Evolutionary conservation across 2,888 invertebrate genomes (phyloP), one percentile per base, ranked within the genome.

Genomic region (Platycheirus albimanus): DNA sequence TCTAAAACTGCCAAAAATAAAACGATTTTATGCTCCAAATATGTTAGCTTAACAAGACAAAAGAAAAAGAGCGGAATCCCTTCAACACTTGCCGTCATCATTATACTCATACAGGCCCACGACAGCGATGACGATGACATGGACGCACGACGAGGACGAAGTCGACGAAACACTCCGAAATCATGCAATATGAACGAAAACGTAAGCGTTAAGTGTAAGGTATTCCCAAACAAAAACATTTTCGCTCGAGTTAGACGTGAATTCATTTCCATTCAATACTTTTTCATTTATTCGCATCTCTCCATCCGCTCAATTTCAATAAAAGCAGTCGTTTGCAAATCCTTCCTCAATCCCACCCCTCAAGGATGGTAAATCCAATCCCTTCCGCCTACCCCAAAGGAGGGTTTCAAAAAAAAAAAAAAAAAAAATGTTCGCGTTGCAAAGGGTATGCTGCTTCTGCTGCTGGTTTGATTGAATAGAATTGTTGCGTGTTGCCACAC

Each of bases 311-410:
- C 69, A 78, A 83, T 83, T 78, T 83, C 69, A 83, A 83, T 83
- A 83, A 83, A 83, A 83, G 83, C 83, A 78, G 78, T 83, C 83
- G 83, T 83, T 83, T 83, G 83, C 83, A 78, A 83, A 78, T 83
- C 72, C 78, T 83, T 70, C 69, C 83, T 64, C 63, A 56, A 38
- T 28, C 72, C 41, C 71, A 15, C 13, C 15, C 47, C 19, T 20
- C n/a, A 3, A 19, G 28, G 19, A 20, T 52, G 24, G n/a, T n/a
- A n/a, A n/a, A 38, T 41, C 51, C 30, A 30, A 38, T n/a, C 20
- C 17, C 13, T 19, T 45, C 10, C 66, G 19, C 28, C 54, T 24
- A 36, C 61, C 51, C 33, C n/a, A n/a, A 51, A 33, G 24, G 36
- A 49, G 72, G 45, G 17, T 33, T 63, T 4, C 49, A 47, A 67